Conservation (phyloP, 2,797 vertebrate species). For the Lithobates pipiens region DNA sequence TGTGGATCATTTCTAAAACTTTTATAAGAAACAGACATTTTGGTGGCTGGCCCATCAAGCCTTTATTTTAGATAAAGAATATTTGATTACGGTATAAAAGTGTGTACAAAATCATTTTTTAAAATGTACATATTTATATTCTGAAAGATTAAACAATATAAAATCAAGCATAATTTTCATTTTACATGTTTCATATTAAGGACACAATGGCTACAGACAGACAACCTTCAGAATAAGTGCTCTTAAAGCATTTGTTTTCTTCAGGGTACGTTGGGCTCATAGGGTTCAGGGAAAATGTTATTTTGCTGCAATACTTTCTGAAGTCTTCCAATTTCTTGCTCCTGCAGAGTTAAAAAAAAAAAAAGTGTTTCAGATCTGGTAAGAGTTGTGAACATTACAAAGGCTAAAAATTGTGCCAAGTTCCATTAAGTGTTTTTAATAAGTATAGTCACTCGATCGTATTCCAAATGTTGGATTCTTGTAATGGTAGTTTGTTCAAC, state of each 20-base stretch:
- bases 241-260: background rate
- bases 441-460: too few relatives aligned
- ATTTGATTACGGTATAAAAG: background rate
- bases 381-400: too few relatives aligned
- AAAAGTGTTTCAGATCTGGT: background rate
- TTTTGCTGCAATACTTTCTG: conserved; percentile 82
- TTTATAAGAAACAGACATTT: background rate
- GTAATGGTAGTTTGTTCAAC: too few relatives aligned
- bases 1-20: too few relatives aligned
- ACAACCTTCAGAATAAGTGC: background rate
- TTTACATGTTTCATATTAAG: background rate
- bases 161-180: background rate
- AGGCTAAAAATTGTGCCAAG: too few relatives aligned
- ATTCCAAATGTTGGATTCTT: too few relatives aligned
- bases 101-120: conserved; percentile 37
- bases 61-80: conserved; percentile 21
- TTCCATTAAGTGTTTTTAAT: too few relatives aligned
- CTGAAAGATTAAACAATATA: background rate
- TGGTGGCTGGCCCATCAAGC: conserved; percentile 20
- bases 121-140: conserved; percentile 28
- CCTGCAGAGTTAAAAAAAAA: conserved; percentile 77
- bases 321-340: conserved; percentile 86
- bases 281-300: conserved; percentile 16
- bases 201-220: background rate
- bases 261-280: background rate